A percentile compares a stretch with the other conserved stretches of the same genome.
phyloP scores from a whole-genome alignment of 1,140 invertebrate genomes.

The Philotrypesis tridentata region DNA sequence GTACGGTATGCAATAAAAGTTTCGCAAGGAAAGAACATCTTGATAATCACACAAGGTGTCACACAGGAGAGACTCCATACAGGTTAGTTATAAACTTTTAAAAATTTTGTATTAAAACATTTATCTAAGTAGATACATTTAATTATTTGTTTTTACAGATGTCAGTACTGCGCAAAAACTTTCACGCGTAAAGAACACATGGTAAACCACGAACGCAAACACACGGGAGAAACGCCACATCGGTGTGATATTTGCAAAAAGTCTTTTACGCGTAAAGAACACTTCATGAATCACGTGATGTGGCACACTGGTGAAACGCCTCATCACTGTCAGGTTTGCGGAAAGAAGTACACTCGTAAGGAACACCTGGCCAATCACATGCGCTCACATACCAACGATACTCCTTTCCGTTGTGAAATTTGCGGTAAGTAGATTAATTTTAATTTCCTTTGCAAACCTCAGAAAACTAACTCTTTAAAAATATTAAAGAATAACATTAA shows the following conservation, averaged over 20 bases:
- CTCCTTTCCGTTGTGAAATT: slow-evolving; percentile 85
- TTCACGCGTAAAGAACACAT: slow-evolving; percentile 82
- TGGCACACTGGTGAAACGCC: slow-evolving; percentile 84
- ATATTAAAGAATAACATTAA: too few species aligned
- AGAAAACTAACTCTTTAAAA: too few species aligned
- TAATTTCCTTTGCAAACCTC: not conserved
- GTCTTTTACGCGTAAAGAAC: slow-evolving; percentile 80
- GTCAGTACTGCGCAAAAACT: slow-evolving; percentile 80
- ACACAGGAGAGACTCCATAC: slow-evolving; percentile 89
- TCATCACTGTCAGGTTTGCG: slow-evolving; percentile 83
- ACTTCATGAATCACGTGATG: slow-evolving; percentile 80
- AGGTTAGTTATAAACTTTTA: slow-evolving; percentile 68
- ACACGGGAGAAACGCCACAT: slow-evolving; percentile 84
- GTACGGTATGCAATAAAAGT: slow-evolving; percentile 88
- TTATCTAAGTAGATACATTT: not conserved
- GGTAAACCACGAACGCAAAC: slow-evolving; percentile 80
- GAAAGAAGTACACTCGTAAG: slow-evolving; percentile 85
- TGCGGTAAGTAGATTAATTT: slow-evolving; percentile 77
- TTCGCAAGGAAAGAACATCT: slow-evolving; percentile 91
- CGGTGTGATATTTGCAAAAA: slow-evolving; percentile 83
- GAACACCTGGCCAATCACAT: slow-evolving; percentile 86
- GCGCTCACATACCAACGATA: slow-evolving; percentile 89
- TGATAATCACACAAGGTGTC: slow-evolving; percentile 87
- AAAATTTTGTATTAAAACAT: not conserved
- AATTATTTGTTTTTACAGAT: slow-evolving; percentile 62